A percentile compares a stretch with the other conserved stretches of the same genome.
Conservation (phyloP, 2,888 invertebrate species). For the Cheilosia pagana region DNA sequence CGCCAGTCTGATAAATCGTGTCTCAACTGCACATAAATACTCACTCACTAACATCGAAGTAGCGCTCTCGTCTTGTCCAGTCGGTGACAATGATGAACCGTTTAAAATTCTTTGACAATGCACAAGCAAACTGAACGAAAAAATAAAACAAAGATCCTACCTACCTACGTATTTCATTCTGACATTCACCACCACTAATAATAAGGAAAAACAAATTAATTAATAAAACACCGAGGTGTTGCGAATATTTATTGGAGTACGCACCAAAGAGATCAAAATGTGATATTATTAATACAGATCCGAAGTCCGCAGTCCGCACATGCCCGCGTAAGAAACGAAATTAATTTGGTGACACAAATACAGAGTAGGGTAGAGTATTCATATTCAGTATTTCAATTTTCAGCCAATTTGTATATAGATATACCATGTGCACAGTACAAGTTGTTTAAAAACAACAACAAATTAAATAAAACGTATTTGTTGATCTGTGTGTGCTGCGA, state of each 20-base stretch:
- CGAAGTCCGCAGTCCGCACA: too few species aligned
- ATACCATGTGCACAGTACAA: slow-evolving; percentile 51
- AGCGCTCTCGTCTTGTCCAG: neutral
- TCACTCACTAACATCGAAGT: neutral
- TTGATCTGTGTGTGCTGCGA: slow-evolving; percentile 31
- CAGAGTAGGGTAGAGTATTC: slow-evolving; percentile 7
- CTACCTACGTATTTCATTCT: neutral
- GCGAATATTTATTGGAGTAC: slow-evolving; percentile 62
- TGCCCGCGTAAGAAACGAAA: slow-evolving; percentile 6
- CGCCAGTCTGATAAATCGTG: neutral
- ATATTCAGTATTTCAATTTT: too few species aligned
- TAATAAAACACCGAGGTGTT: slow-evolving; percentile 68
- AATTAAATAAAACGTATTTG: slow-evolving; percentile 11
- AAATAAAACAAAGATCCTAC: neutral
- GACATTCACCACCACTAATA: slow-evolving; percentile 18
- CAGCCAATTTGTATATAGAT: slow-evolving; percentile 10
- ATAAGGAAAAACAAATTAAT: slow-evolving; percentile 67
- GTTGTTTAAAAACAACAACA: slow-evolving; percentile 23
- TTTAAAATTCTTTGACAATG: slow-evolving; percentile 29
- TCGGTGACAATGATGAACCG: slow-evolving; percentile 34
- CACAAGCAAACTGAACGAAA: neutral
- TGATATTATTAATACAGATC: slow-evolving; percentile 44
- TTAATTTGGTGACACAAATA: slow-evolving; percentile 41
- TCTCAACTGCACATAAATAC: neutral
- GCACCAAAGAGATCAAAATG: slow-evolving; percentile 54